Evolutionary conservation across 2,888 invertebrate species (phyloP).

Genomic region (Didymodactylos carnosus): DNA sequence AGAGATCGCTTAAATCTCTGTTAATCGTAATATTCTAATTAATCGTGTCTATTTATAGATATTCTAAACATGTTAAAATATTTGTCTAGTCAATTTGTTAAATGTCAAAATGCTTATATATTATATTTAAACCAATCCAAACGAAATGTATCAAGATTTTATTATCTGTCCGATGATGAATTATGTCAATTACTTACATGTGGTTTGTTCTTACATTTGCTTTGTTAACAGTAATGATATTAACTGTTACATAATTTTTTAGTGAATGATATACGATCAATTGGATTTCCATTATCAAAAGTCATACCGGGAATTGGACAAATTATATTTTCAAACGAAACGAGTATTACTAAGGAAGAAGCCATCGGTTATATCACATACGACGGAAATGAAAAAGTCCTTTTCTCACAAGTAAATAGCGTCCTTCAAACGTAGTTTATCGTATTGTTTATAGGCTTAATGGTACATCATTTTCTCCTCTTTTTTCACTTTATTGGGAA

Average conservation of each 20-base stretch:
- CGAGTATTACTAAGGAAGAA: background rate
- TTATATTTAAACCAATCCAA: too few relatives aligned
- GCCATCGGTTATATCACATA: background rate
- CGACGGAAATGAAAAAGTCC: background rate
- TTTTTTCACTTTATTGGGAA: too few relatives aligned
- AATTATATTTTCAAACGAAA: background rate
- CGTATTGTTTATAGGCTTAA: too few relatives aligned
- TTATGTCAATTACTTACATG: background rate
- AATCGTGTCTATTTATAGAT: constrained; percentile 20
- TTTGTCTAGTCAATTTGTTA: constrained; percentile 24
- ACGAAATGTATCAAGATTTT: background rate
- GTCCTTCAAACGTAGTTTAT: too few relatives aligned
- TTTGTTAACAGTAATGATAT: too few relatives aligned
- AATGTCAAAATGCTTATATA: constrained; percentile 24
- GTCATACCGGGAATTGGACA: background rate
- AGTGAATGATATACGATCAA: background rate
- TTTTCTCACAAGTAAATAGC: background rate
- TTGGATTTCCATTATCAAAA: background rate
- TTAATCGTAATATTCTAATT: background rate
- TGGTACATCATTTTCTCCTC: too few relatives aligned
- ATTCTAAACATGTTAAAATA: constrained; percentile 27
- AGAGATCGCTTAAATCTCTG: too few relatives aligned
- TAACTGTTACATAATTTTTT: too few relatives aligned
- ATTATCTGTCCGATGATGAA: background rate
- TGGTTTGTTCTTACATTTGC: too few relatives aligned